Evolutionary conservation across 2,113 vertebrate genomes (phyloP).

Genomic region (Malaclemys terrapin): DNA sequence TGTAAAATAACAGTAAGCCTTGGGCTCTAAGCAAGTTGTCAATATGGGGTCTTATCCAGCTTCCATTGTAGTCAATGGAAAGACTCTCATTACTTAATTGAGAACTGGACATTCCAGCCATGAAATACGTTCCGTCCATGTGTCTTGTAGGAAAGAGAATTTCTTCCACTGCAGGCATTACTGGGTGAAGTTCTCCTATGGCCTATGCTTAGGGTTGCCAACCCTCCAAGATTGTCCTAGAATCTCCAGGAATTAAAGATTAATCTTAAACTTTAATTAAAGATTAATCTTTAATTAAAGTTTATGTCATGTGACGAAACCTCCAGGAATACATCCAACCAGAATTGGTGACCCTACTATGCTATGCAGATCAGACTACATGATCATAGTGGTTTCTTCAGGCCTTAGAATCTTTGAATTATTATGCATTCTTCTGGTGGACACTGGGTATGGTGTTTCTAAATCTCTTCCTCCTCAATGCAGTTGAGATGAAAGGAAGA

Average conservation of each 20-base stretch:
- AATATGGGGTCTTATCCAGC: background rate
- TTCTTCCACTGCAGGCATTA: constrained; percentile 26
- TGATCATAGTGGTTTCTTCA: background rate
- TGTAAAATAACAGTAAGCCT: background rate
- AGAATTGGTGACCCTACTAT: no score
- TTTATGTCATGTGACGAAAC: no score
- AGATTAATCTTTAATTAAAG: no score
- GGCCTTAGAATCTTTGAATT: background rate
- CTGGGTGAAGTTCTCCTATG: background rate
- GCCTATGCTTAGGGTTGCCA: background rate
- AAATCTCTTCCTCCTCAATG: background rate
- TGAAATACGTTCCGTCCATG: constrained; percentile 4
- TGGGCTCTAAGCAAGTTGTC: background rate
- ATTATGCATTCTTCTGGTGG: background rate
- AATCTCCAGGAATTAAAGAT: no score
- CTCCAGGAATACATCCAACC: no score
- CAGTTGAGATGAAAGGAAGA: background rate
- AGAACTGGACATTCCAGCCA: constrained; percentile 15
- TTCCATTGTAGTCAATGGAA: constrained; percentile 11
- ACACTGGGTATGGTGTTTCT: background rate
- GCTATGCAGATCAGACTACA: background rate
- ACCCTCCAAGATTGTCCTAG: no score
- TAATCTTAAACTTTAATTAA: no score
- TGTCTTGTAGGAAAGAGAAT: background rate
- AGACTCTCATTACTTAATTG: background rate